A percentile compares a stretch with the other conserved stretches of the same genome.
phyloP scores from a whole-genome alignment of 2,113 vertebrate genomes.

The Xenopus tropicalis region UCB_Xtro_10.0 CM004446.2:144987501-144988000 shows the following conservation, averaged over 20 bases:
- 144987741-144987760: slow-evolving; percentile 80
- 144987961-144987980: too few relatives aligned
- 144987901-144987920: slow-evolving; percentile 30
- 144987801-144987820: slow-evolving; percentile 99
- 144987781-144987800: slow-evolving; percentile 96
- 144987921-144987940: slow-evolving; percentile 53
- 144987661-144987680: slow-evolving; percentile 91
- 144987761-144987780: slow-evolving; percentile 92
- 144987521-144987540: too few relatives aligned
- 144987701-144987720: slow-evolving; percentile 60
- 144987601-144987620: slow-evolving; percentile 88
- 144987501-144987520: too few relatives aligned
- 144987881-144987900: neutral
- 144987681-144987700: slow-evolving; percentile 80
- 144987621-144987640: slow-evolving; percentile 93
- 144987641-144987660: slow-evolving; percentile 93
- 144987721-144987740: slow-evolving; percentile 68
- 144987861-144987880: slow-evolving; percentile 43
- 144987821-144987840: slow-evolving; percentile 82
- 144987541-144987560: too few relatives aligned
- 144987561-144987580: too few relatives aligned
- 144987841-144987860: neutral
- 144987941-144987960: neutral
- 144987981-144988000: neutral
- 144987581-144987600: slow-evolving; percentile 81